These are phyloP conservation scores for Monodelphis domestica DNA, from an alignment of 2,797 vertebrate species.

Conservation along the genomic window DNA sequence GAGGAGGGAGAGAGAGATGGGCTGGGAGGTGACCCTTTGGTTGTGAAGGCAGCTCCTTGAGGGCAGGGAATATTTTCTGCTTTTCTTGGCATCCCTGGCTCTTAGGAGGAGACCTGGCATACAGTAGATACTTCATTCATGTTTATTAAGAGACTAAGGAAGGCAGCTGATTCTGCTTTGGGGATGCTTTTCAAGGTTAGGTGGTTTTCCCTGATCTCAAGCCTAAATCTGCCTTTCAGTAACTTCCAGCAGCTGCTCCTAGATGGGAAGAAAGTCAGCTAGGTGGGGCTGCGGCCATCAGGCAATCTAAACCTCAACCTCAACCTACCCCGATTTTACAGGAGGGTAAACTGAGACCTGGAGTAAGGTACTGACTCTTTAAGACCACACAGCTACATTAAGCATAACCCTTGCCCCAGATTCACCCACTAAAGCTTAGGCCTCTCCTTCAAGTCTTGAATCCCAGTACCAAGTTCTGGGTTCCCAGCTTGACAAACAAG, in stretches of 20 bases:
- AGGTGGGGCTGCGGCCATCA: not conserved
- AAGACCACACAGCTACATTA: not conserved
- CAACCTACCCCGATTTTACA: not conserved
- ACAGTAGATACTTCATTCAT: not conserved
- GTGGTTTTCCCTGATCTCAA: not conserved
- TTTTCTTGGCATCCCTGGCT: not conserved
- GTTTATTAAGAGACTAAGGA: not conserved
- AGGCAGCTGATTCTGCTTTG: not conserved
- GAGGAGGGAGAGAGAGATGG: too few species aligned
- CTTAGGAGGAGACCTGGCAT: not conserved
- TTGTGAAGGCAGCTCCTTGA: too few species aligned
- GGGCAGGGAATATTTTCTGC: not conserved
- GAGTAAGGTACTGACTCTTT: not conserved
- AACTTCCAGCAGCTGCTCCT: not conserved
- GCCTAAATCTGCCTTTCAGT: not conserved
- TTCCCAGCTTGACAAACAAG: too few species aligned
- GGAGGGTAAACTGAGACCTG: not conserved
- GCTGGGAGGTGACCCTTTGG: too few species aligned
- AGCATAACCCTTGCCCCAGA: not conserved
- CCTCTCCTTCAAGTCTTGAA: not conserved
- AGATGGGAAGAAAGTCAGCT: not conserved
- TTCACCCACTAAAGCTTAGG: not conserved
- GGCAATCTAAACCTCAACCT: not conserved
- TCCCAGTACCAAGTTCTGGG: not conserved
- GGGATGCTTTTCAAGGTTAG: not conserved